phyloP scores from a whole-genome alignment of 2,113 vertebrate species.

The Microcebus griseorufus region DNA sequence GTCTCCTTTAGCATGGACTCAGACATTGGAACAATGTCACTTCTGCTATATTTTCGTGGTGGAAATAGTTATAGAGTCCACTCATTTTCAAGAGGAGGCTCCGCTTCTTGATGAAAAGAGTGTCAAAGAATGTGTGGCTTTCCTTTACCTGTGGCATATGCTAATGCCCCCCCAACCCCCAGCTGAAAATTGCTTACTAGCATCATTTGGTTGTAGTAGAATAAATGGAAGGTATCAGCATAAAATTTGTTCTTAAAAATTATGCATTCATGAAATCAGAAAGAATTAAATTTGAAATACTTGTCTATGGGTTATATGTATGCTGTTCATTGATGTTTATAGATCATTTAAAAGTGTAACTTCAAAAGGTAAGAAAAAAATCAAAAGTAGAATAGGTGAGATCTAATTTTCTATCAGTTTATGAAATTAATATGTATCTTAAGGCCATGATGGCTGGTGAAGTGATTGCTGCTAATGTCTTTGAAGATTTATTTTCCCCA shows the following conservation, averaged over 20 bases:
- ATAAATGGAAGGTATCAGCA: background rate
- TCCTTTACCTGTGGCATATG: background rate
- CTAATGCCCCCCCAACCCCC: background rate
- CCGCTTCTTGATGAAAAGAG: background rate
- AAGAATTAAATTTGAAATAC: constrained; percentile 32
- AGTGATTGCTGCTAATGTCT: background rate
- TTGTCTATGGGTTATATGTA: background rate
- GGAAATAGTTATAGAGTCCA: background rate
- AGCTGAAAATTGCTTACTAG: background rate
- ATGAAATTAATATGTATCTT: constrained; percentile 40
- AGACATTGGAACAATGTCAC: background rate
- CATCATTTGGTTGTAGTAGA: background rate
- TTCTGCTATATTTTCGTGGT: background rate
- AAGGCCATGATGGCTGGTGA: constrained; percentile 25
- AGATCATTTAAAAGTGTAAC: constrained; percentile 23
- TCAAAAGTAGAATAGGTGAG: background rate
- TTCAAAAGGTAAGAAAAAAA: constrained; percentile 51
- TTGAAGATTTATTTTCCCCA: constrained; percentile 38
- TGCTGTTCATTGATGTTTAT: constrained; percentile 12
- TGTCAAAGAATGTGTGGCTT: background rate
- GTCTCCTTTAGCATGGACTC: background rate
- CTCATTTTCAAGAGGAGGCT: background rate
- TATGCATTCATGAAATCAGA: background rate
- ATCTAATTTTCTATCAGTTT: constrained; percentile 55
- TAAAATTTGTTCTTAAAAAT: constrained; percentile 32